Base-by-base conservation (phyloP, 2,888 invertebrate species). In the Hesperia comma region DNA sequence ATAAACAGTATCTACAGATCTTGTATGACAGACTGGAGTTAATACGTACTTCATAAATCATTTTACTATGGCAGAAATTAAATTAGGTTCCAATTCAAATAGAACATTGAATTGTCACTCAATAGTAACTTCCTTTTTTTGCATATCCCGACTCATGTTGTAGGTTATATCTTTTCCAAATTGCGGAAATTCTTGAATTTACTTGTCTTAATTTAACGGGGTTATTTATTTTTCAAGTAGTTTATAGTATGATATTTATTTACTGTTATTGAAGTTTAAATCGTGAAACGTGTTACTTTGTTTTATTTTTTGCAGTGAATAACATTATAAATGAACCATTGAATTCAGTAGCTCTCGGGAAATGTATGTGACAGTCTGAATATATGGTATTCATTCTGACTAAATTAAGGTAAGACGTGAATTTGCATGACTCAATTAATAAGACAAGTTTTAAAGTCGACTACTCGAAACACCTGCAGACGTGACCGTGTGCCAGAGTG, bases 401-500 rank as follows among this genome's bases (percentile, higher is more conserved):
- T 49, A 66, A 70, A 68, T 70, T 70, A 69, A 71, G 60, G 61
- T 71, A 4, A 26, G 37, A 55, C 15, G 57, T 63, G 51, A 70
- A 74, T 76, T 76, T 76, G 73, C 74, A 73, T 75, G 67, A 71
- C 61, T 71, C 69, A 70, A 70, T 72, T 71, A 74, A 71, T 60
- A 64, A 68, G 12, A 53, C 62, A 66, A 60, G 54, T 63, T 68
- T 57, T 41, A 64, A 61, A 33, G 60, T 32, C 14, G 54, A 15
- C 60, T 51, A 43, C 49, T 49, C 26, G 17, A 57, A 49, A 56
- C 67, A 67, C 67, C 67, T 67, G 69, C 58, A 72, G 57, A 69
- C 61, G 46, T 70, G 73, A 71, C 63, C 61, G 67, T 68, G 37
- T 61, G 49, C 37, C 58, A 60, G 68, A 61, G 43, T 32, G 55